These are phyloP conservation scores for Mastigias papua DNA, from an alignment of 30 jellyfish, hydroid and myxozoan species.

Conservation along the genomic window DNA sequence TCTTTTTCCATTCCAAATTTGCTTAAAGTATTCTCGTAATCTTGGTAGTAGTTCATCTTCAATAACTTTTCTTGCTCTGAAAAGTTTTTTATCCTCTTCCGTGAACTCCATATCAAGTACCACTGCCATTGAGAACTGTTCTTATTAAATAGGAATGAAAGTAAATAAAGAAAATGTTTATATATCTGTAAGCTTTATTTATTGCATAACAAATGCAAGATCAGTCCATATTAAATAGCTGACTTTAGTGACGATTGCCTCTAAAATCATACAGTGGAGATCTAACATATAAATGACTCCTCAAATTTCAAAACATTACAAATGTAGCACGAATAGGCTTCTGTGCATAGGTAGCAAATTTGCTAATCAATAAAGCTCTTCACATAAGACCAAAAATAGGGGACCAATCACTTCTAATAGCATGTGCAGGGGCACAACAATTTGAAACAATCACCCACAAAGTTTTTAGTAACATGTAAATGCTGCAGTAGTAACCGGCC, in stretches of 20 bases:
- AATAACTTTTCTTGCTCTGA: slow-evolving; percentile 7
- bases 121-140: not conserved
- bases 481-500: no score
- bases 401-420: no score
- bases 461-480: no score
- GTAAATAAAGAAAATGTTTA: not conserved
- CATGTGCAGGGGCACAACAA: no score
- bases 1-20: slow-evolving; percentile 7
- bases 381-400: no score
- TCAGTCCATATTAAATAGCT: not conserved
- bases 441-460: no score
- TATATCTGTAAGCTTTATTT: not conserved
- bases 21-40: slow-evolving; percentile 6
- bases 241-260: not conserved
- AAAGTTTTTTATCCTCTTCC: slow-evolving; percentile 8
- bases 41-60: slow-evolving; percentile 7
- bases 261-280: not conserved
- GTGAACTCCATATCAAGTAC: not conserved
- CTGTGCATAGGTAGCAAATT: no score
- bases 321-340: not conserved
- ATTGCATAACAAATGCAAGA: not conserved
- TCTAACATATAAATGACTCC: not conserved
- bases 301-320: not conserved
- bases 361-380: no score
- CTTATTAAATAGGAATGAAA: not conserved